Conservation (phyloP, 2,113 vertebrate genomes). For the Ursus arctos region DNA sequence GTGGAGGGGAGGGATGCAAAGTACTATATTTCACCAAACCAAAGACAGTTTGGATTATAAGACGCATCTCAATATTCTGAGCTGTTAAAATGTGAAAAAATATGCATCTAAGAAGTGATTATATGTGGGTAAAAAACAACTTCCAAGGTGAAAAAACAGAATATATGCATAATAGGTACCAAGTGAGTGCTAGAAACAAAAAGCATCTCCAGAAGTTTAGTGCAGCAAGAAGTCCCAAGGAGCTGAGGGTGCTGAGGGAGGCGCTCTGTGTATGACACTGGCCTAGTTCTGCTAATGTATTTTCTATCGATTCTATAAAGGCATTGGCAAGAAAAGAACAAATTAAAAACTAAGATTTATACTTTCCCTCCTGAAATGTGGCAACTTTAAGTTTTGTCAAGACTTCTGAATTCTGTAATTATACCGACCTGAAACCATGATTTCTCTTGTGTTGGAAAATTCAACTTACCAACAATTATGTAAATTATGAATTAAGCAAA, state of each 20-base stretch:
- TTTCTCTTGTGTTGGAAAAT: slow-evolving; percentile 22
- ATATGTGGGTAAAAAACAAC: slow-evolving; percentile 23
- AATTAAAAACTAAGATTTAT: slow-evolving; percentile 49
- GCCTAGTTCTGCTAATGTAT: neutral
- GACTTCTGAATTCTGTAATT: slow-evolving; percentile 42
- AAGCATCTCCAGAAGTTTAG: slow-evolving; percentile 46
- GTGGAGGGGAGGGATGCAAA: neutral
- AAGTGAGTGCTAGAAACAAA: neutral
- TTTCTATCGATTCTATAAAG: slow-evolving; percentile 60
- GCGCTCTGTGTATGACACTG: neutral
- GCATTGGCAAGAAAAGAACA: neutral
- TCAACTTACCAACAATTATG: slow-evolving; percentile 14
- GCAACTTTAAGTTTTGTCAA: slow-evolving; percentile 42
- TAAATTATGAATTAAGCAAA: slow-evolving; percentile 53
- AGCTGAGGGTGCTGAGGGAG: neutral
- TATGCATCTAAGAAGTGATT: slow-evolving; percentile 36
- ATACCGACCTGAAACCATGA: neutral
- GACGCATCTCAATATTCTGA: slow-evolving; percentile 33
- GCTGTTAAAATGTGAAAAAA: slow-evolving; percentile 52
- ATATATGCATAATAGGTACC: neutral
- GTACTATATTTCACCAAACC: slow-evolving; percentile 38
- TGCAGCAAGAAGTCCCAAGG: neutral
- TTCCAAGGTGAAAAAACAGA: slow-evolving; percentile 19
- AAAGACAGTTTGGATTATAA: slow-evolving; percentile 44
- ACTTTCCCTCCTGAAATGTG: neutral